phyloP scores from a whole-genome alignment of 2,113 vertebrate species.

The Neodontobutis hainanensis region DNA sequence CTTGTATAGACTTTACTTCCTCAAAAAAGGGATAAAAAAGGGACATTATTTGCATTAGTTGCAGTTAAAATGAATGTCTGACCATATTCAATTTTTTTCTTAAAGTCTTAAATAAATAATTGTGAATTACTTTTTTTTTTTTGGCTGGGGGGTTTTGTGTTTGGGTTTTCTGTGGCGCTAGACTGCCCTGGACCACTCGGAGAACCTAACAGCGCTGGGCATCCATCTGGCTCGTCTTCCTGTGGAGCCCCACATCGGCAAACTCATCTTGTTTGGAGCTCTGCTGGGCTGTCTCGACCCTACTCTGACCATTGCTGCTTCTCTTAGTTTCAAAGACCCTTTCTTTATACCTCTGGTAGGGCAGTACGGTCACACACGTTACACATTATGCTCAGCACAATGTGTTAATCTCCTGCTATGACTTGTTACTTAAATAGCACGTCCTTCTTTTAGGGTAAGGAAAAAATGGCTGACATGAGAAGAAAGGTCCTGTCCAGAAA shows the following conservation, averaged over 20 bases:
- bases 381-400: conserved; percentile 13
- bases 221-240: conserved; percentile 93
- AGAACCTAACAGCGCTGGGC: conserved; percentile 92
- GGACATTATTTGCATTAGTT: too few relatives aligned
- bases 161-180: conserved; percentile 55
- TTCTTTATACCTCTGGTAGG: conserved; percentile 96
- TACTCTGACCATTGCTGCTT: conserved; percentile 93
- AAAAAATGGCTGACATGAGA: conserved; percentile 92
- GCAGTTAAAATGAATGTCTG: too few relatives aligned
- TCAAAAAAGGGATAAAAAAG: too few relatives aligned
- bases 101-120: neutral
- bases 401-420: neutral
- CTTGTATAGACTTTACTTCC: too few relatives aligned
- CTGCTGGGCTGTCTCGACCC: conserved; percentile 94
- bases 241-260: conserved; percentile 96
- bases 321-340: conserved; percentile 98
- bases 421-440: neutral
- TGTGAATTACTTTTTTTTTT: too few relatives aligned
- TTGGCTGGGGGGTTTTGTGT: neutral
- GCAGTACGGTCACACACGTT: conserved; percentile 18
- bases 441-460: conserved; percentile 86
- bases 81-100: too few relatives aligned
- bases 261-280: conserved; percentile 97
- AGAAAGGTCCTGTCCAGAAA: conserved; percentile 88
- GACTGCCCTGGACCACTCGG: conserved; percentile 91